Evolutionary conservation across 2,113 vertebrate genomes (phyloP).

Genomic region (Prolemur simus): DNA sequence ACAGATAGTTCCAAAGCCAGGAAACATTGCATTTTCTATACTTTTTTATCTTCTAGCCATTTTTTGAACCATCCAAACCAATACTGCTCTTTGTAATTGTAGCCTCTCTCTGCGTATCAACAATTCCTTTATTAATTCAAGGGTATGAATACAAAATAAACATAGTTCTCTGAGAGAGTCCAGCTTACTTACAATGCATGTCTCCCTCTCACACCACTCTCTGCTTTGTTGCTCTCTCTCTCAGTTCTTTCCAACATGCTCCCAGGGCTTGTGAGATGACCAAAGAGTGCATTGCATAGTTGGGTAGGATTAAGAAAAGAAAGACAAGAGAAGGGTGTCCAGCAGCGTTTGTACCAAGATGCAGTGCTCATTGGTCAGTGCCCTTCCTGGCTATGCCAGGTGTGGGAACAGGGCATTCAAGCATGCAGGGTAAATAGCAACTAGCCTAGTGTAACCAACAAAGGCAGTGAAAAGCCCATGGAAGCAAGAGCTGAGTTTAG

Average conservation of each 20-base stretch:
- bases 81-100: neutral
- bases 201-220: constrained; percentile 22
- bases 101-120: neutral
- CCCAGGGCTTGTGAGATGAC: neutral
- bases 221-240: neutral
- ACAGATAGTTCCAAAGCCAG: neutral
- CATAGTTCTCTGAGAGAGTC: neutral
- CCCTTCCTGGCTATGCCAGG: neutral
- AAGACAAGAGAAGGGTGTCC: neutral
- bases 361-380: neutral
- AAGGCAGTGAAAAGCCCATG: neutral
- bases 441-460: neutral
- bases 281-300: neutral
- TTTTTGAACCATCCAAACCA: neutral
- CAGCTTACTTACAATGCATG: neutral
- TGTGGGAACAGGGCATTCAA: neutral
- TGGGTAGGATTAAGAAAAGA: neutral
- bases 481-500: neutral
- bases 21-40: neutral
- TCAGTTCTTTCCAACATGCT: neutral
- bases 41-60: neutral
- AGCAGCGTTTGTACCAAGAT: neutral
- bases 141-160: neutral
- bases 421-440: neutral
- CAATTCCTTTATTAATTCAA: neutral